Evolutionary conservation across 2,888 invertebrate species (phyloP), one percentile per base, ranked within the genome.

Genomic region (Xestia xanthographa): DNA sequence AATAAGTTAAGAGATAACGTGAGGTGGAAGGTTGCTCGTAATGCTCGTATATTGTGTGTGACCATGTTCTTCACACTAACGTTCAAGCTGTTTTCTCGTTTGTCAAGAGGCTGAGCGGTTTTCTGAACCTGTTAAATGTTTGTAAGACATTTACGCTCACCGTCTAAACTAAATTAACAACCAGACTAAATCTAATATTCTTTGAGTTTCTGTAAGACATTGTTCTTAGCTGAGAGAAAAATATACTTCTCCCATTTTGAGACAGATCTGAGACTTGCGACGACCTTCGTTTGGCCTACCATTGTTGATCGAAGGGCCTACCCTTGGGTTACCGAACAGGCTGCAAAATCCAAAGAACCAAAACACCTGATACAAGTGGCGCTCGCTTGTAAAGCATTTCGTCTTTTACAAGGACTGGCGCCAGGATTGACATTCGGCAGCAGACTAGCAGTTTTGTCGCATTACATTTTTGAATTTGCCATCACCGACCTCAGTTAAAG

Each of bases 1-100:
- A 69, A 82, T 85, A 75, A 85, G 72, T 76, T 34, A 17, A 1
- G 63, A 69, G 82, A 82, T 82, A 85, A 17, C 60, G 26, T 20
- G 50, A 69, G 86, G 71, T 50, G 86, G 9, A 22, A 75, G 65
- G 85, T 74, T 11, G 50, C 81, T 38, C 75, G 45, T 81, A 65
- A 58, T 14, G 50, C 85, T 38, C 82, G 45, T 85, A 71, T 65
- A 26, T 70, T 45, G 67, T 2, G 5, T 5, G 12, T 48, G 75
- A 75, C 17, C 60, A 71, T 70, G 67, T 43, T 85, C 58, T 75
- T 75, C 56, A 65, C 62, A 29, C 45, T 43, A 43, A 65, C 43
- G 48, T 65, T 63, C 50, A 26, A 48, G 20, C 38, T 5, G 77
- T 65, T 82, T 75, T 34, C 34, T 14, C 5, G 53, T 38, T 26